These are phyloP conservation scores for Nycticorax nycticorax DNA, from an alignment of 2,113 vertebrate species.

Conservation along the genomic window DNA sequence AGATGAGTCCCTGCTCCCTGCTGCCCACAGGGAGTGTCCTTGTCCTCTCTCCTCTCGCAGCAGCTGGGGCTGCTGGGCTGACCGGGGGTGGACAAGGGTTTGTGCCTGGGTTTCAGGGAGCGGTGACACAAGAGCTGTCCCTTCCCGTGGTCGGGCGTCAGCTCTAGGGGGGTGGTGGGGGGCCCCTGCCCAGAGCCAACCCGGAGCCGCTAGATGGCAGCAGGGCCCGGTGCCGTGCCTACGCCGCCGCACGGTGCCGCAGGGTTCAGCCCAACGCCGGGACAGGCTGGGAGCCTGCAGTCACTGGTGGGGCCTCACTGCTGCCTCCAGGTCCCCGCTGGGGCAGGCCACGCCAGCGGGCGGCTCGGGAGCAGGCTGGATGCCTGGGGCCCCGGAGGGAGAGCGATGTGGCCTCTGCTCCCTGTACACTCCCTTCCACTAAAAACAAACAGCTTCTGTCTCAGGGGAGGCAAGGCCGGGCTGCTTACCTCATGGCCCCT, in stretches of 20 bases:
- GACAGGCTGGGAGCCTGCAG: background rate
- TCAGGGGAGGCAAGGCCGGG: background rate
- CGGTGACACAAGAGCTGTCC: background rate
- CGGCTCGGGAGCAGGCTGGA: fast-evolving
- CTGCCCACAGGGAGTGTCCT: background rate
- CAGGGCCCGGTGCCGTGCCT: background rate
- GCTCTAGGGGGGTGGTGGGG: background rate
- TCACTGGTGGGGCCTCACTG: background rate
- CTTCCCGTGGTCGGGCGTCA: background rate
- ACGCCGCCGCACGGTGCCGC: background rate
- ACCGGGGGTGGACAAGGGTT: fast-evolving
- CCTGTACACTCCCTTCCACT: fast-evolving
- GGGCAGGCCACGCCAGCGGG: background rate
- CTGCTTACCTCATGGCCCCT: background rate
- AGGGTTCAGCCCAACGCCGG: background rate
- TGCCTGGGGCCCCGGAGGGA: background rate
- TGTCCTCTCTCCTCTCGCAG: background rate
- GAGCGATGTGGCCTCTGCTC: background rate
- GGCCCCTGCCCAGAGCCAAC: background rate
- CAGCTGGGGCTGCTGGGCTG: background rate
- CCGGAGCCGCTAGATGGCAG: background rate
- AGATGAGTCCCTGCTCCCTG: background rate
- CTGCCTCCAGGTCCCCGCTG: background rate
- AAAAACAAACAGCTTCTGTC: background rate
- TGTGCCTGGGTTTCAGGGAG: background rate